phyloP scores from a whole-genome alignment of 2,888 invertebrate species.

The Chrysodeixis includens region DNA sequence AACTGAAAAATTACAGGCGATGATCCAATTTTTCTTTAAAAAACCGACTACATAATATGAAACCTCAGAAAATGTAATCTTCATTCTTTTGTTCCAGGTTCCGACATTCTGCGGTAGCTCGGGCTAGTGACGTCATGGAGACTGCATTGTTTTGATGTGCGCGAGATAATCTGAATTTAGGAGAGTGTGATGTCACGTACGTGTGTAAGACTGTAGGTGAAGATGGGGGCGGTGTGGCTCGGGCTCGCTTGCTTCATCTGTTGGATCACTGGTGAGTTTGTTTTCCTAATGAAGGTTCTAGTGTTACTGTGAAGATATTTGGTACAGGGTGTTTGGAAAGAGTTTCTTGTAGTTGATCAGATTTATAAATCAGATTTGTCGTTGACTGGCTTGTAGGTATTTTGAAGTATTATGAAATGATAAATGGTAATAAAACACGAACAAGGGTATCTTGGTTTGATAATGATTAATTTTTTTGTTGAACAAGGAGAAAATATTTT shows the following conservation, averaged over 20 bases:
- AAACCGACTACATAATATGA: too few relatives aligned
- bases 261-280: conserved; percentile 79
- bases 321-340: too few relatives aligned
- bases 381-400: too few relatives aligned
- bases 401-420: too few relatives aligned
- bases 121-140: conserved; percentile 54
- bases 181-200: conserved; percentile 43
- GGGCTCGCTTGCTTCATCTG: conserved; percentile 65
- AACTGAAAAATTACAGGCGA: too few relatives aligned
- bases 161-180: conserved; percentile 33
- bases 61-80: conserved; percentile 39
- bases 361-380: too few relatives aligned
- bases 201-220: conserved; percentile 59
- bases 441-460: too few relatives aligned
- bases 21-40: too few relatives aligned
- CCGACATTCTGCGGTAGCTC: conserved; percentile 30
- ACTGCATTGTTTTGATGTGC: conserved; percentile 45
- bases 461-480: too few relatives aligned
- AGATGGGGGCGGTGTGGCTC: conserved; percentile 75
- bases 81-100: conserved; percentile 78
- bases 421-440: too few relatives aligned
- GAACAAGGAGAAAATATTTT: too few relatives aligned
- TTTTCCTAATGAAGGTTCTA: background rate
- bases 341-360: too few relatives aligned
- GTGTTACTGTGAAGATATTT: background rate